Conservation (phyloP, 2,888 invertebrate species). For the Tetragonula carbonaria region DNA sequence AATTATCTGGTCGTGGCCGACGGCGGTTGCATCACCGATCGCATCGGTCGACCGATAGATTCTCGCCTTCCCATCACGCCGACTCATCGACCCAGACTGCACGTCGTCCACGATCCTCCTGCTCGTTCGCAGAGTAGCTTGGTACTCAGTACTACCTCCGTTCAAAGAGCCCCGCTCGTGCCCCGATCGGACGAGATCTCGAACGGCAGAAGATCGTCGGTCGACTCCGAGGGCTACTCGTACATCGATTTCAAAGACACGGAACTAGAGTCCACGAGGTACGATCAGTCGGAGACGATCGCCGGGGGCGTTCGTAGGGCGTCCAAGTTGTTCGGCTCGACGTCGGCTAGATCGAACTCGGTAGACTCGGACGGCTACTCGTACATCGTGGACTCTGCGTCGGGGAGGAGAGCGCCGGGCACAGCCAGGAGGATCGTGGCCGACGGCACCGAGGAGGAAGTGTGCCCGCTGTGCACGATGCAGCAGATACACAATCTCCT, state of each 20-base stretch:
- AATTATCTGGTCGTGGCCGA: slow-evolving; percentile 26
- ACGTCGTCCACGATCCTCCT: slow-evolving; percentile 15
- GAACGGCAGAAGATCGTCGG: slow-evolving; percentile 70
- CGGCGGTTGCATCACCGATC: slow-evolving; percentile 21
- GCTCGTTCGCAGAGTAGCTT: slow-evolving; percentile 19
- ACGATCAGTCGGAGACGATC: slow-evolving; percentile 39
- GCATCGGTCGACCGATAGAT: slow-evolving; percentile 49
- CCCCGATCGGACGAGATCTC: slow-evolving; percentile 39
- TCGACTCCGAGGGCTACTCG: slow-evolving; percentile 80
- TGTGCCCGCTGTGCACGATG: slow-evolving; percentile 81
- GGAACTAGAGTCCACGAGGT: slow-evolving; percentile 60
- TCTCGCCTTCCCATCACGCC: slow-evolving; percentile 73
- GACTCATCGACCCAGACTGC: slow-evolving; percentile 70
- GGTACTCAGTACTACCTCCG: background rate
- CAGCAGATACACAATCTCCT: slow-evolving; percentile 80
- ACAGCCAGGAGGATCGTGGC: slow-evolving; percentile 69
- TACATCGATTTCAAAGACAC: slow-evolving; percentile 76
- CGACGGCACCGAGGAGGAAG: slow-evolving; percentile 77
- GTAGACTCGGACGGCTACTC: slow-evolving; percentile 79
- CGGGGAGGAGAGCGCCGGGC: slow-evolving; percentile 68
- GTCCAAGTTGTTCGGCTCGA: slow-evolving; percentile 40
- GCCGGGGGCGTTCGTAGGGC: background rate
- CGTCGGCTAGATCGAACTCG: slow-evolving; percentile 58
- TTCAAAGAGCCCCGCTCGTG: slow-evolving; percentile 1
- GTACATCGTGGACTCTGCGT: slow-evolving; percentile 73